Base-by-base conservation (phyloP, 2,888 invertebrate genomes). In the Fragum sueziense region DNA sequence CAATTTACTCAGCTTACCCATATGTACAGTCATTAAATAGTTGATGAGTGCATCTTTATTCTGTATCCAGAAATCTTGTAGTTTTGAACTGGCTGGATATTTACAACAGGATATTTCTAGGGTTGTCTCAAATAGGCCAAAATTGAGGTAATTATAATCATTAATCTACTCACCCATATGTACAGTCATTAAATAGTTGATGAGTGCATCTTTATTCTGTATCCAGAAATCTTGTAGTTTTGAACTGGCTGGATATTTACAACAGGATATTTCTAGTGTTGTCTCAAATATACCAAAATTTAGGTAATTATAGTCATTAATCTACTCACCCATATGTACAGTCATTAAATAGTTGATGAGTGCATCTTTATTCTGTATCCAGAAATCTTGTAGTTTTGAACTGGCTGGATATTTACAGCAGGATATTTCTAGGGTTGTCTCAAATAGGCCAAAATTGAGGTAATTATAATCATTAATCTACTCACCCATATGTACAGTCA, bases 101-200 rank as follows among this genome's bases (percentile, higher is more conserved):
- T 98, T 98, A 94, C 98, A 98, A 93, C 98, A 98, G 0, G 97
- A 97, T 74, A 98, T 95, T 93, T 98, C 98, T 61, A 98, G 94
- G 0, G 98, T 98, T 22, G 98, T 95, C 93, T 98, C 98, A 97
- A 98, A 97, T 92, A 97, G 97, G 20, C 98, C 98, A 90, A 96
- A 96, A 96, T 96, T 96, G 20, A 97, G 95, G 93, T 98, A 98
- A 93, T 98, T 98, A 93, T 97, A 98, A 92, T 98, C 98, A n/a
- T n/a, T n/a, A n/a, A n/a, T n/a, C 11, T 47, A 84, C 82, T 61
- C 68, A 90, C 90, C 88, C 68, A 83, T 85, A 72, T 90, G 87
- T 20, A 85, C 88, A 31, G 80, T 67, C 37, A 84, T 27, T 1
- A 89, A 78, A 51, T 77, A 87, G 70, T 87, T 86, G 70, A 93